Evolutionary conservation across 1,140 invertebrate species (phyloP).

Genomic region (Trichonephila clavipes): DNA sequence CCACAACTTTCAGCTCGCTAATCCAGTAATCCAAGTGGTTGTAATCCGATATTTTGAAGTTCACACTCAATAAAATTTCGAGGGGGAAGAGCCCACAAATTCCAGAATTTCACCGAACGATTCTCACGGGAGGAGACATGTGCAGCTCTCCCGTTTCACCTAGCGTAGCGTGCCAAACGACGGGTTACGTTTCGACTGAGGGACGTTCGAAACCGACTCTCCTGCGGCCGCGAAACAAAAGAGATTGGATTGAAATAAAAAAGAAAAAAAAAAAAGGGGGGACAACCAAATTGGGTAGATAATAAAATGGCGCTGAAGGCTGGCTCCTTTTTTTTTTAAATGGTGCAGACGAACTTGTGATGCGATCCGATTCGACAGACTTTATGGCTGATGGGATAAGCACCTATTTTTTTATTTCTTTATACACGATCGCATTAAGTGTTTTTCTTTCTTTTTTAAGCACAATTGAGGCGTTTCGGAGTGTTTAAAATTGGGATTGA

Average conservation of each 20-base stretch:
- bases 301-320: constrained; percentile 59
- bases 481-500: not conserved
- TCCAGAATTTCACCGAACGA: not conserved
- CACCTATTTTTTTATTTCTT: not conserved
- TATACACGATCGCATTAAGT: not conserved
- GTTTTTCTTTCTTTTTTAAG: not conserved
- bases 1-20: too few relatives aligned
- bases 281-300: constrained; percentile 38
- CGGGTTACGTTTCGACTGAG: constrained; percentile 23
- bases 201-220: not conserved
- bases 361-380: constrained; percentile 30
- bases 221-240: constrained; percentile 39
- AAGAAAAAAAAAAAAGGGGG: constrained; percentile 7
- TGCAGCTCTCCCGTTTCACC: not conserved
- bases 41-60: constrained; percentile 7
- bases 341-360: constrained; percentile 51
- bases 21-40: not conserved
- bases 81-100: not conserved
- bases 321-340: not conserved
- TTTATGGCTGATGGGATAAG: constrained; percentile 22
- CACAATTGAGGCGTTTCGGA: not conserved
- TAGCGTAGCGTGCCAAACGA: constrained; percentile 33
- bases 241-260: constrained; percentile 61
- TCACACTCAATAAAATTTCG: constrained; percentile 21
- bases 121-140: not conserved